phyloP scores from a whole-genome alignment of 2,888 invertebrate species.

The Julus scanicus region DNA sequence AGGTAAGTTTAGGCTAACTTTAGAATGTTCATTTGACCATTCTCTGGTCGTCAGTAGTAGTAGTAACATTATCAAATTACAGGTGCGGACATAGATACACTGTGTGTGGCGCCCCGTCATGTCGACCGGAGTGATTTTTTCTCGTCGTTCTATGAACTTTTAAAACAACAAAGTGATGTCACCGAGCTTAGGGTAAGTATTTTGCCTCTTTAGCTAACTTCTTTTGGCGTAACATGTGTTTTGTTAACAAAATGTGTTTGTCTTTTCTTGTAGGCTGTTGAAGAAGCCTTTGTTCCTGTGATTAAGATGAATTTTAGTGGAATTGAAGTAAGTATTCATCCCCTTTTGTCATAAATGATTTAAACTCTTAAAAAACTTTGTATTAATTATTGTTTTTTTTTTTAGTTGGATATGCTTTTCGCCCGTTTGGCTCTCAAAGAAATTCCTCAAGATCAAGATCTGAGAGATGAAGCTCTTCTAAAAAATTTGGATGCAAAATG shows the following conservation, averaged over 20 bases:
- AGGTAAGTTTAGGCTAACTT: slow-evolving; percentile 69
- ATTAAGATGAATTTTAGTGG: slow-evolving; percentile 99
- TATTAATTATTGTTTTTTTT: slow-evolving; percentile 55
- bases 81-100: slow-evolving; percentile 95
- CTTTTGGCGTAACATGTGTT: background rate
- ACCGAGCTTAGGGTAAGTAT: slow-evolving; percentile 78
- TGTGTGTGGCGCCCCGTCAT: slow-evolving; percentile 97
- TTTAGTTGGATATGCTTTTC: slow-evolving; percentile 89
- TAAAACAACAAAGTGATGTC: slow-evolving; percentile 87
- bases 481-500: slow-evolving; percentile 97
- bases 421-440: slow-evolving; percentile 94
- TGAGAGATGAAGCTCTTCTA: slow-evolving; percentile 88
- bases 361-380: too few relatives aligned
- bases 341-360: background rate
- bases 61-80: slow-evolving; percentile 52
- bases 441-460: slow-evolving; percentile 89
- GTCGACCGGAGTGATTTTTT: slow-evolving; percentile 95
- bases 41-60: background rate
- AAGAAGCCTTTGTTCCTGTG: slow-evolving; percentile 98
- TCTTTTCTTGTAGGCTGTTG: slow-evolving; percentile 78
- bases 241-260: background rate
- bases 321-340: slow-evolving; percentile 78
- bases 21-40: background rate
- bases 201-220: background rate
- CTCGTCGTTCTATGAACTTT: slow-evolving; percentile 89